Evolutionary conservation across 1,140 invertebrate species (phyloP).

Genomic region (Steinernema feltiae): DNA sequence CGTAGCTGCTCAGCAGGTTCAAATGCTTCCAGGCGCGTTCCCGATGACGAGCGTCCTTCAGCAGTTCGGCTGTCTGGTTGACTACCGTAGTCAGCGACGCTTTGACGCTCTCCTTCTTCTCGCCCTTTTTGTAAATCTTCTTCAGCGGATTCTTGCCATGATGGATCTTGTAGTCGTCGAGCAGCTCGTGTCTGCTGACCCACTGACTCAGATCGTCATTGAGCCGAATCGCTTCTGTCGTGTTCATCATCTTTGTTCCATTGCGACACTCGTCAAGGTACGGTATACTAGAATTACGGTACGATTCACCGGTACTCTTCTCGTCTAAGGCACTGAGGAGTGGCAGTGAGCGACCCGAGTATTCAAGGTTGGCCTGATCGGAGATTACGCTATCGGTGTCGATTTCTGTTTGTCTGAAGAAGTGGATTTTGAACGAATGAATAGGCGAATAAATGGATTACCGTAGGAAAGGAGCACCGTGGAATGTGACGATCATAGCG

Average conservation of each 20-base stretch:
- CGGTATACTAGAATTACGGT: neutral
- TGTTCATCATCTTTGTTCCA: neutral
- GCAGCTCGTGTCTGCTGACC: neutral
- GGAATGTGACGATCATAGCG: neutral
- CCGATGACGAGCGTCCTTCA: neutral
- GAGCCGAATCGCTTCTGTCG: neutral
- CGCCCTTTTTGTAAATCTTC: neutral
- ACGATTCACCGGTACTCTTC: neutral
- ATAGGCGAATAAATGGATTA: neutral
- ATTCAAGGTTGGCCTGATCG: neutral
- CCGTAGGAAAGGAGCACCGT: conserved; percentile 1
- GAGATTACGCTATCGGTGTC: neutral
- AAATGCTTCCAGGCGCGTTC: conserved; percentile 1
- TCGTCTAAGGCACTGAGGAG: neutral
- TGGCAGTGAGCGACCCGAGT: neutral
- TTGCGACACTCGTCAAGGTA: neutral
- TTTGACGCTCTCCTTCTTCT: neutral
- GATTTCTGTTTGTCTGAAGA: neutral
- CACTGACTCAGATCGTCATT: conserved; percentile 3
- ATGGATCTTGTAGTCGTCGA: conserved; percentile 6
- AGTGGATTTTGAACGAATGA: neutral
- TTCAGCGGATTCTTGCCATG: neutral
- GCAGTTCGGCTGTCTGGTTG: neutral
- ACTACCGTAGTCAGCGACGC: neutral
- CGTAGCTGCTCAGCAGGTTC: neutral